Evolutionary conservation across 1,140 invertebrate genomes (phyloP).

Genomic region (Anagrus nilaparvatae): DNA sequence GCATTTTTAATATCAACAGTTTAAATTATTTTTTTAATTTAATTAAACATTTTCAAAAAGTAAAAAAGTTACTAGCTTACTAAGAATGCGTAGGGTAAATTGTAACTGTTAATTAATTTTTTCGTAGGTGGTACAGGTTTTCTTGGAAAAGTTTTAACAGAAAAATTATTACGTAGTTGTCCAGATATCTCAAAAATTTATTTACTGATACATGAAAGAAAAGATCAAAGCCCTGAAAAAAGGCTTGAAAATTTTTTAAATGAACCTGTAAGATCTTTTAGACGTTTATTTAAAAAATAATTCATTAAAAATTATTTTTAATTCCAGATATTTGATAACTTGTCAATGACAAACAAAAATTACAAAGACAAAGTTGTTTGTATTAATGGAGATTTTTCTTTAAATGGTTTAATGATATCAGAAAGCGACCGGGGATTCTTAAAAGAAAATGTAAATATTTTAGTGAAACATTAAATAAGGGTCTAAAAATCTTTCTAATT

Average conservation of each 20-base stretch:
- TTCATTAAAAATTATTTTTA: background rate
- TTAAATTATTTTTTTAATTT: no score
- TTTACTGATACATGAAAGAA: constrained; percentile 67
- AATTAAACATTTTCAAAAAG: no score
- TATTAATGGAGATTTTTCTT: constrained; percentile 47
- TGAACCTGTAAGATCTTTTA: constrained; percentile 47
- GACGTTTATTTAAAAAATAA: no score
- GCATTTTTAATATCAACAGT: no score
- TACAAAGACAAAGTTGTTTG: constrained; percentile 48
- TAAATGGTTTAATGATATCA: constrained; percentile 40
- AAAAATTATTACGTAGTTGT: constrained; percentile 73
- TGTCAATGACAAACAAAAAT: constrained; percentile 47
- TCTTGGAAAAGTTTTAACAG: constrained; percentile 68
- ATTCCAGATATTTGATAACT: constrained; percentile 47
- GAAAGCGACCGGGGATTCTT: constrained; percentile 35
- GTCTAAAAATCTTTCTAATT: no score
- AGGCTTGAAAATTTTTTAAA: constrained; percentile 57
- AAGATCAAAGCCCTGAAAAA: constrained; percentile 58
- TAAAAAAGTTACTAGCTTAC: no score
- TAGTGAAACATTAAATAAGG: no score
- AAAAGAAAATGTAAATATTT: constrained; percentile 51
- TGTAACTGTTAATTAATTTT: no score
- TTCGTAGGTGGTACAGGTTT: constrained; percentile 76
- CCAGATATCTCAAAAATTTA: constrained; percentile 62
- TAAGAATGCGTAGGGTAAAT: no score